These are phyloP conservation scores for Brachyptera risi DNA, from an alignment of 2,888 invertebrate species.

Conservation along the genomic window DNA sequence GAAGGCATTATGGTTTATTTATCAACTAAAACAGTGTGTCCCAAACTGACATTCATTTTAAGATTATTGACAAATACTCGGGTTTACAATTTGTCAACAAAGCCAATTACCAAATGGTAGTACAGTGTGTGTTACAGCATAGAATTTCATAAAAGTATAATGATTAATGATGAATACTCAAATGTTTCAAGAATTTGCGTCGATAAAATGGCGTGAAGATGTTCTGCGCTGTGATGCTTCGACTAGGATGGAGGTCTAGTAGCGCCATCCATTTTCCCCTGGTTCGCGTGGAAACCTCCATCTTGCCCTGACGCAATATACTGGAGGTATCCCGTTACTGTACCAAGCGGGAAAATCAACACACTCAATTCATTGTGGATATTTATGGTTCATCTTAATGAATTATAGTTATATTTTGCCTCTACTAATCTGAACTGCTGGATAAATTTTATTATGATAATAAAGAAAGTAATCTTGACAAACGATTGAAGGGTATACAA, in stretches of 20 bases:
- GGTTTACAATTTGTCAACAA: no score
- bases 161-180: no score
- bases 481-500: no score
- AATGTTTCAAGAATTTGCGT: no score
- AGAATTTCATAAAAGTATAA: no score
- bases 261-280: slow-evolving; percentile 16
- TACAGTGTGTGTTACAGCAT: no score
- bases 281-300: slow-evolving; percentile 34
- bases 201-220: no score
- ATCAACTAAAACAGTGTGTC: slow-evolving; percentile 21
- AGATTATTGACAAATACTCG: no score
- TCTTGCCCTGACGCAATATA: slow-evolving; percentile 33
- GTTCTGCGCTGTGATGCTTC: no score
- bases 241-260: neutral
- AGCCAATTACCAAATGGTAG: no score
- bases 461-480: no score
- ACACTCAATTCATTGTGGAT: neutral
- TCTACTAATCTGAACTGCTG: neutral
- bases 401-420: neutral
- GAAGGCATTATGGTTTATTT: slow-evolving; percentile 32
- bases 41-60: no score
- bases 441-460: neutral
- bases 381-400: neutral
- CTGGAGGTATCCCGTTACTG: slow-evolving; percentile 30
- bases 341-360: slow-evolving; percentile 1